Base-by-base conservation (phyloP, 1,140 invertebrate genomes). In the Mycetomoellerius zeteki region DNA sequence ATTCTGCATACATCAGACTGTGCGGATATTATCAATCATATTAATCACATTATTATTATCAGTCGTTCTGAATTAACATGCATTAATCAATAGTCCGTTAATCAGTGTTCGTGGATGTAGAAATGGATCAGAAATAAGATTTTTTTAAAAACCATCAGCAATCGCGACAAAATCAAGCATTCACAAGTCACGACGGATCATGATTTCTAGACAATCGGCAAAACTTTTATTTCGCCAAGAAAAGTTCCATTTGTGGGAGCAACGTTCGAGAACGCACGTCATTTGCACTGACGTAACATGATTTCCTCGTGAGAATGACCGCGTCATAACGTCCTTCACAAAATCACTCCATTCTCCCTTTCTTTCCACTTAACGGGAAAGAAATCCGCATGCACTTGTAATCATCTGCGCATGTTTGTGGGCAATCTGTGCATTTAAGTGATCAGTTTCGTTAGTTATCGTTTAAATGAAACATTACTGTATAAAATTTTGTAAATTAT, bases 281-380 rank as follows among this genome's bases (percentile, higher is more conserved):
- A 58, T 37, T 58, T 75, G 3, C 30, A 33, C 30, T 75, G 27
- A 37, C 72, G 52, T 33, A 37, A 58, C 54, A 37, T 76, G 72
- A 76, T 76, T 76, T 76, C 30, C 54, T 76, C 54, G 72, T 76
- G 54, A 56, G 54, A 76, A 76, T 54, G 72, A 58, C 72, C 10
- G 52, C 54, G 27, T 24, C n/a, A 69, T 37, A 69, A 43, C 72
- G 54, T 58, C 72, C 72, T 76, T 76, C 72, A 56, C 16, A 52
- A 76, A 76, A 37, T 54, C 33, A 7, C 54, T 58, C 72, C 54
- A 5, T 76, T 76, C 72, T 76, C 71, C 52, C 14, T 76, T 76
- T 76, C 72, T n/a, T 76, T 58, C n/a, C 30, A 37, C 12, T 73
- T 30, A 56, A 56, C 5, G n/a, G 30, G 7, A 75, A 75, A 58